Evolutionary conservation across 30 jellyfish, hydroid and myxozoan genomes (phyloP).

Genomic region (Hydra vulgaris): DNA sequence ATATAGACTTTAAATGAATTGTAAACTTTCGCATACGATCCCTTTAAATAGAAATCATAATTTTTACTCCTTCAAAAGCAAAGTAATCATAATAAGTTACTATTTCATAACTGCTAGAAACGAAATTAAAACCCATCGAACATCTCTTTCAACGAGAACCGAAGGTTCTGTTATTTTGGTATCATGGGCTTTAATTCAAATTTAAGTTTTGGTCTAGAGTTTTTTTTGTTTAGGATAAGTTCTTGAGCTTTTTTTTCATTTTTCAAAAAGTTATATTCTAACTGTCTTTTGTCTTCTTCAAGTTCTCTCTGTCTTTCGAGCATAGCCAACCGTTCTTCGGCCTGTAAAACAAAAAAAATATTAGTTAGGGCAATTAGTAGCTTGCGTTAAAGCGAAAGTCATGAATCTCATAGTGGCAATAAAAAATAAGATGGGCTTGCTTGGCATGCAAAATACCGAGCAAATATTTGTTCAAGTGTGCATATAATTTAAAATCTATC

Average conservation of each 20-base stretch:
- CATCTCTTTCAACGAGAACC: neutral
- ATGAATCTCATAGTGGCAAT: neutral
- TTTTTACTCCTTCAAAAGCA: too few species aligned
- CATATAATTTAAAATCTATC: too few species aligned
- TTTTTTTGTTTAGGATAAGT: slow-evolving; percentile 75
- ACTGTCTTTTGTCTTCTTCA: slow-evolving; percentile 72
- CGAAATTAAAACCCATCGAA: too few species aligned
- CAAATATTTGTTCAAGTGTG: too few species aligned
- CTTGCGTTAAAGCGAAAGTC: too few species aligned
- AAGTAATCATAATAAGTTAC: too few species aligned
- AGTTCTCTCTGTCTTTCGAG: slow-evolving; percentile 74
- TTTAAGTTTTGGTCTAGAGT: slow-evolving; percentile 81
- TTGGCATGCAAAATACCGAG: too few species aligned
- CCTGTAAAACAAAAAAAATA: slow-evolving; percentile 32
- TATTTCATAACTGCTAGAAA: too few species aligned
- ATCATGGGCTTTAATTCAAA: slow-evolving; percentile 59
- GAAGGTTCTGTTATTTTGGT: slow-evolving; percentile 10
- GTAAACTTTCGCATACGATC: too few species aligned
- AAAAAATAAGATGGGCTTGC: neutral
- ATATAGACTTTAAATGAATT: too few species aligned
- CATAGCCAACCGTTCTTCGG: slow-evolving; percentile 80
- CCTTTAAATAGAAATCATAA: too few species aligned
- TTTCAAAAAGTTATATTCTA: slow-evolving; percentile 56
- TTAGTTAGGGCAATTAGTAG: neutral
- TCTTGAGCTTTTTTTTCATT: slow-evolving; percentile 88